phyloP scores from a whole-genome alignment of 1,140 invertebrate genomes.

The Ips nitidus region DNA sequence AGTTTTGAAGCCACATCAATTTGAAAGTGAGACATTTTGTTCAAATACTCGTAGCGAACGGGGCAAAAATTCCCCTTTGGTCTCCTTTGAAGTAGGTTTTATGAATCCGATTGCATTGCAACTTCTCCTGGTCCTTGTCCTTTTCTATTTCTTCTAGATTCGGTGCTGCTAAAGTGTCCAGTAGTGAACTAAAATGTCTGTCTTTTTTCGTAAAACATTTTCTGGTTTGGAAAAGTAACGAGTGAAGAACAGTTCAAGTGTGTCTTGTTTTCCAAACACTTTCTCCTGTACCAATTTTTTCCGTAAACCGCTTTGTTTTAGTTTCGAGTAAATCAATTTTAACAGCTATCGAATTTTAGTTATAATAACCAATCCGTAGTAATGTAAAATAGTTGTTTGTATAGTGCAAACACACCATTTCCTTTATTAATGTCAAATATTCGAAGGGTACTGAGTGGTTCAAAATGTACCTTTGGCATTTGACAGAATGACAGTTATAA shows the following conservation, averaged over 20 bases:
- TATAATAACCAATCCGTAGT: too few relatives aligned
- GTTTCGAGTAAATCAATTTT: too few relatives aligned
- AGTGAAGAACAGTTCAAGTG: conserved; percentile 58
- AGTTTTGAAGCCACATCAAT: conserved; percentile 46
- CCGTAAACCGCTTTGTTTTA: too few relatives aligned
- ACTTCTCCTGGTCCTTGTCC: conserved; percentile 42
- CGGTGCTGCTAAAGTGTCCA: neutral
- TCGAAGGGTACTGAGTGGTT: too few relatives aligned
- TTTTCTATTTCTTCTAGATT: conserved; percentile 42
- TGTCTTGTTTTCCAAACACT: conserved; percentile 49
- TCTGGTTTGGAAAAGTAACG: conserved; percentile 52
- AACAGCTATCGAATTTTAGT: too few relatives aligned
- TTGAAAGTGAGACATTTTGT: conserved; percentile 56
- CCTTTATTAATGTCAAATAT: too few relatives aligned
- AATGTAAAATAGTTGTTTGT: too few relatives aligned
- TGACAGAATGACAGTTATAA: too few relatives aligned
- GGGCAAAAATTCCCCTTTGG: conserved; percentile 54
- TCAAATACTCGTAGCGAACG: conserved; percentile 54
- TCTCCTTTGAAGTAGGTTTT: conserved; percentile 43
- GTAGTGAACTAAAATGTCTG: neutral
- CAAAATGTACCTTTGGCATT: too few relatives aligned
- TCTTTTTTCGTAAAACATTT: too few relatives aligned
- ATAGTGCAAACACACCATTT: too few relatives aligned
- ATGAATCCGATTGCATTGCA: conserved; percentile 38
- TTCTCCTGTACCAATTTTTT: too few relatives aligned